These are phyloP conservation scores for Andricus quercusramuli DNA, from an alignment of 2,888 invertebrate species.

Conservation along the genomic window DNA sequence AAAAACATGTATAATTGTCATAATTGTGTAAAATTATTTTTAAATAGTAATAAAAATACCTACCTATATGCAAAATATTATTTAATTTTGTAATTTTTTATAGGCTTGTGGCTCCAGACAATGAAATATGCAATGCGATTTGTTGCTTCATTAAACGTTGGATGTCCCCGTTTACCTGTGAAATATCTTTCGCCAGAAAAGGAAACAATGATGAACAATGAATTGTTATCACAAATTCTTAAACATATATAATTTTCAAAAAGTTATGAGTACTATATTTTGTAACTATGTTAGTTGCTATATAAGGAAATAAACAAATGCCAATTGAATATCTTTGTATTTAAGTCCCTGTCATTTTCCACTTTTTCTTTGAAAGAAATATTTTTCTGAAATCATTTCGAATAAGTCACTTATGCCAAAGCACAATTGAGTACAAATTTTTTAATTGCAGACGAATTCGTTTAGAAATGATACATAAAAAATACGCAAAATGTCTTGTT, in stretches of 20 bases:
- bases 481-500: no score
- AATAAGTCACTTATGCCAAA: no score
- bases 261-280: not conserved
- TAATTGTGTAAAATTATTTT: not conserved
- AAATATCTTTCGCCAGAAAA: slow-evolving; percentile 79
- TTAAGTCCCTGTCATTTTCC: not conserved
- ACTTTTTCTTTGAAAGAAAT: no score
- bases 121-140: slow-evolving; percentile 86
- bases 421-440: no score
- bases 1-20: not conserved
- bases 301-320: not conserved
- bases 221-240: slow-evolving; percentile 51
- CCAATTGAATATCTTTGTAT: not conserved
- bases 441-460: no score
- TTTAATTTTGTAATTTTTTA: not conserved
- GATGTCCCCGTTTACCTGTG: slow-evolving; percentile 83
- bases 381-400: no score
- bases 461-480: no score
- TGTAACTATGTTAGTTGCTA: not conserved
- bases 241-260: not conserved
- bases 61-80: not conserved
- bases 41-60: not conserved
- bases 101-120: slow-evolving; percentile 85
- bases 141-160: slow-evolving; percentile 82
- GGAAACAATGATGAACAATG: slow-evolving; percentile 70